These are phyloP conservation scores for Rhyzopertha dominica DNA, from an alignment of 1,140 invertebrate species.

Conservation along the genomic window DNA sequence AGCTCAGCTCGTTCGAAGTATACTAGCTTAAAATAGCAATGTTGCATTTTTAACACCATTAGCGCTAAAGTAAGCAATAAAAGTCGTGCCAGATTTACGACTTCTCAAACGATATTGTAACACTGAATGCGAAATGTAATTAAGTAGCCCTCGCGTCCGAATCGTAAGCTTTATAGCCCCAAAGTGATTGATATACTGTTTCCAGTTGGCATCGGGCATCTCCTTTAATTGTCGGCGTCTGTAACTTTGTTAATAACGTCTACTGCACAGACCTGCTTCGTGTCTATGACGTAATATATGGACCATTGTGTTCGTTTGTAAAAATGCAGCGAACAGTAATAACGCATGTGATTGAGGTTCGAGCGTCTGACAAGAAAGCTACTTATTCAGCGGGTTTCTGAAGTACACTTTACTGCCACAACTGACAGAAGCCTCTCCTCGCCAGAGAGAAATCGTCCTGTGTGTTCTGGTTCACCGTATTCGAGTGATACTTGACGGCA, in stretches of 20 bases:
- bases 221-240: slow-evolving; percentile 27
- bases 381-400: slow-evolving; percentile 25
- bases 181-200: slow-evolving; percentile 23
- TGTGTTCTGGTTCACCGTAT: slow-evolving; percentile 11
- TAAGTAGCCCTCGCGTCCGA: slow-evolving; percentile 11
- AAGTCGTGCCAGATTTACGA: too few relatives aligned
- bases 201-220: slow-evolving; percentile 21
- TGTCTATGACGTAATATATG: slow-evolving; percentile 29
- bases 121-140: too few relatives aligned
- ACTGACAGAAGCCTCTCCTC: slow-evolving; percentile 27
- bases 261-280: slow-evolving; percentile 7
- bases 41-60: too few relatives aligned
- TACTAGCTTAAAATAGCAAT: too few relatives aligned
- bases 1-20: too few relatives aligned
- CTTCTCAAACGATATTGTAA: too few relatives aligned
- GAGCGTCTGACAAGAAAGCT: slow-evolving; percentile 25
- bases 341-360: slow-evolving; percentile 29
- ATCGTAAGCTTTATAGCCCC: slow-evolving; percentile 11
- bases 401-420: slow-evolving; percentile 24
- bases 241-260: slow-evolving; percentile 19
- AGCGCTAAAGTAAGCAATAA: too few relatives aligned
- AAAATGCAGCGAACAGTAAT: slow-evolving; percentile 31
- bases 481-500: too few relatives aligned
- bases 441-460: slow-evolving; percentile 16
- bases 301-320: slow-evolving; percentile 23